phyloP scores from a whole-genome alignment of 2,888 invertebrate species.

The Cataglyphis livida region DNA sequence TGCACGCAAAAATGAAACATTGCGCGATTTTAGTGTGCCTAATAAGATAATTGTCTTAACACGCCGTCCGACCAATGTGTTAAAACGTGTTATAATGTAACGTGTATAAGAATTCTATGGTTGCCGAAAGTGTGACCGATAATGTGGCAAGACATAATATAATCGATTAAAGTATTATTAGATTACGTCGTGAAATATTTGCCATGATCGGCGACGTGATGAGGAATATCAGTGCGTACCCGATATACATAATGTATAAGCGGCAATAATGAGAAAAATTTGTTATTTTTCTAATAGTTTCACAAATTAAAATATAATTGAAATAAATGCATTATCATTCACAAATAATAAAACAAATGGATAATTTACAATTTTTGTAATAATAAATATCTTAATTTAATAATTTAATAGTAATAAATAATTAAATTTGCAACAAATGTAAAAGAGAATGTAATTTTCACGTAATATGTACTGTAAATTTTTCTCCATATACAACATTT shows the following conservation, averaged over 20 bases:
- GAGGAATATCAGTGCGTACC: conserved; percentile 14
- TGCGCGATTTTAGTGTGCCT: conserved; percentile 13
- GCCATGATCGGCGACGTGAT: not conserved
- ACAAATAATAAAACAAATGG: no score
- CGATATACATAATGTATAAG: not conserved
- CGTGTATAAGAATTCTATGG: not conserved
- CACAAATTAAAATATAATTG: no score
- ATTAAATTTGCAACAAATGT: no score
- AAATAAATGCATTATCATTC: no score
- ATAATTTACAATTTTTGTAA: no score
- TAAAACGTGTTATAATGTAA: conserved; percentile 10
- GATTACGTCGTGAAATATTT: conserved; percentile 41
- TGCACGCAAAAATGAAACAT: conserved; percentile 3
- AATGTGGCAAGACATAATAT: not conserved
- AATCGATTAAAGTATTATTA: conserved; percentile 37
- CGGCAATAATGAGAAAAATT: conserved; percentile 19
- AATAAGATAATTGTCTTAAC: conserved; percentile 13
- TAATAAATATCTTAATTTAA: no score
- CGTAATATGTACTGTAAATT: no score
- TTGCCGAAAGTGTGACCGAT: not conserved
- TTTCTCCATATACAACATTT: not conserved
- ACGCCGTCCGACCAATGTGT: not conserved
- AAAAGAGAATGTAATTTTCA: no score
- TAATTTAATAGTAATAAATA: no score
- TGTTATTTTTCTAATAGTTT: not conserved